Base-by-base conservation (phyloP, 2,888 invertebrate genomes). In the Acleris emargana region DNA sequence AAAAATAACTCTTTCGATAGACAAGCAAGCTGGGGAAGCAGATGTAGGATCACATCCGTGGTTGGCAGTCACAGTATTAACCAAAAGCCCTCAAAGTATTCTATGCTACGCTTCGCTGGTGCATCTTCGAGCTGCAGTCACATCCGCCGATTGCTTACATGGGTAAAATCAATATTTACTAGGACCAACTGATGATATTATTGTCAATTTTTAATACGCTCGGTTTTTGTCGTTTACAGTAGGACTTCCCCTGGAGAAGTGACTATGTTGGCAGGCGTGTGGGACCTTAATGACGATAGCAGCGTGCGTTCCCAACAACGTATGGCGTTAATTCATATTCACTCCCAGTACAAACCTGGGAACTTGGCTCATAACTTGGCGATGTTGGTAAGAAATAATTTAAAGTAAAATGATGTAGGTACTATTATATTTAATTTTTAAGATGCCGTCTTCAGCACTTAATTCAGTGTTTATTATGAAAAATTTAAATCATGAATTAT, bases 81-180 rank as follows among this genome's bases (percentile, higher is more conserved):
- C 86, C 0, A 82, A 74, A 57, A 79, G 76, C 45, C 82, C 76
- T n/a, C 82, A 84, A 50, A 81, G 76, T 49, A 78, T 89, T 16
- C 73, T 89, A 1, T 92, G 91, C 62, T 91, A 91, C 64, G 88
- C 86, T 0, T 87, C 91, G 0, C 76, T 92, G 2, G 75, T 92
- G 1, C 90, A 91, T 69, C 84, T 89, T 0, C 81, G 84, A 28
- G 89, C 86, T 3, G 90, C 89, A 1, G 68, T 91, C 6, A 88
- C 88, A 2, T 78, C 87, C 11, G 91, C 86, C 0, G 87, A 86
- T 58, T 91, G 91, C 70, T 85, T 89, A 50, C 71, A 84, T 63
- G 86, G 86, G 91, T 90, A 76, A 53, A 20, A n/a, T 20, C n/a
- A 42, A 53, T 11, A 20, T 17, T 42, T 13, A 20, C 17, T 17